Conservation (phyloP, 2,888 invertebrate genomes). For the Rhabditoides inermis region DNA sequence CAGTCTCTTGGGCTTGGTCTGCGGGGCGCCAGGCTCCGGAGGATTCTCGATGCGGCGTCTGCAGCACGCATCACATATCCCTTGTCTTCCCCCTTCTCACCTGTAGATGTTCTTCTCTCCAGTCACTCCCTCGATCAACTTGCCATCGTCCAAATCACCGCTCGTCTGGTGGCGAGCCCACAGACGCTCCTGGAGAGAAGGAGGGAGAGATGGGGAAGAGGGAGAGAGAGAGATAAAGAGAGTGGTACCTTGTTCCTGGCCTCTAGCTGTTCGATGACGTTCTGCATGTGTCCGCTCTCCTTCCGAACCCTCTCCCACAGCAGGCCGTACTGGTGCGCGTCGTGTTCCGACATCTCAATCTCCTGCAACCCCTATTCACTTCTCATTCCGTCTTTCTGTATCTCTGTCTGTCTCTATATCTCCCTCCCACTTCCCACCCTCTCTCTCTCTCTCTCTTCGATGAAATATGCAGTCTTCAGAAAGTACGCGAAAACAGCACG, state of each 20-base stretch:
- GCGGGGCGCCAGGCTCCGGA: conserved; percentile 65
- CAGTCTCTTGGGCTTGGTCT: conserved; percentile 73
- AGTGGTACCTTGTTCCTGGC: conserved; percentile 19
- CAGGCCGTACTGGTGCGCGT: conserved; percentile 76
- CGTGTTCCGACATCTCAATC: conserved; percentile 88
- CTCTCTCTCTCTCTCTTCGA: too few relatives aligned
- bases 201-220: too few relatives aligned
- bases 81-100: conserved; percentile 53
- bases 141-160: conserved; percentile 87
- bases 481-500: neutral
- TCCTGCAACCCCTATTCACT: conserved; percentile 66
- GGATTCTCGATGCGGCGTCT: conserved; percentile 42
- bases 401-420: too few relatives aligned
- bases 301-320: conserved; percentile 64
- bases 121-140: conserved; percentile 80
- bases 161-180: conserved; percentile 88
- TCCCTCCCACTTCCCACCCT: too few relatives aligned
- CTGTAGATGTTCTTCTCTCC: conserved; percentile 86
- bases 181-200: conserved; percentile 70
- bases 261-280: conserved; percentile 75
- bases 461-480: too few relatives aligned
- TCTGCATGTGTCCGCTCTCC: conserved; percentile 76
- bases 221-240: neutral
- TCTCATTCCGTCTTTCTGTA: too few relatives aligned
- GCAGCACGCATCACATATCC: neutral